These are phyloP conservation scores for Pterophyllum scalare DNA, from an alignment of 2,113 vertebrate species.

Conservation along the genomic window DNA sequence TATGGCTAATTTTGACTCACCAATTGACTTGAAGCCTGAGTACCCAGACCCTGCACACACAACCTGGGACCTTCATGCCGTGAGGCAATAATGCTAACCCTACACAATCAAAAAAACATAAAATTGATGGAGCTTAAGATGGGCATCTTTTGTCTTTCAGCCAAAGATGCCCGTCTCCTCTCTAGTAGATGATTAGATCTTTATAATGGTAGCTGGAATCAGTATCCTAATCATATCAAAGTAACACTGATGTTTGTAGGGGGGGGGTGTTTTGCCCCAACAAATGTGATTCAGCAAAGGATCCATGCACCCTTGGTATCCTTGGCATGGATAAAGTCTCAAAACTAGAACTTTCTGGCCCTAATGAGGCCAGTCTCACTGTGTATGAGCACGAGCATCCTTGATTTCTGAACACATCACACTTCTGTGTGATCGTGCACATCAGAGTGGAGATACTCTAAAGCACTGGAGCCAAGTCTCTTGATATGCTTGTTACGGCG, in stretches of 20 bases:
- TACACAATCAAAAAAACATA: background rate
- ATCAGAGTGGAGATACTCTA: conserved; percentile 59
- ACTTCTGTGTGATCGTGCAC: conserved; percentile 61
- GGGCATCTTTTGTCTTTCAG: too few species aligned
- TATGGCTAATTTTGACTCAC: too few species aligned
- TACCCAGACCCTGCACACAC: too few species aligned
- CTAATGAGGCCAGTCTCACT: conserved; percentile 64
- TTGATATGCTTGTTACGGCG: conserved; percentile 55
- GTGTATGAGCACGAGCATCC: conserved; percentile 25
- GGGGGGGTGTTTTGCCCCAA: conserved; percentile 18
- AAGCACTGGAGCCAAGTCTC: conserved; percentile 47
- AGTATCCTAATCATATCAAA: conserved; percentile 20
- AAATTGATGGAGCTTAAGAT: background rate
- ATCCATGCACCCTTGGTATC: conserved; percentile 25
- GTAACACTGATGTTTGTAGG: conserved; percentile 25
- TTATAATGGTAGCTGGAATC: background rate
- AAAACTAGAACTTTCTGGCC: conserved; percentile 54
- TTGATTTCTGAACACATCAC: conserved; percentile 61
- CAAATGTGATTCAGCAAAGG: conserved; percentile 28
- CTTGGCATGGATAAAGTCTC: conserved; percentile 47
- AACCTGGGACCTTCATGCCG: too few species aligned
- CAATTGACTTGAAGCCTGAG: too few species aligned
- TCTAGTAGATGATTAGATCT: background rate
- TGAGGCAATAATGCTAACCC: background rate
- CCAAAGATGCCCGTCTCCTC: background rate